These are phyloP conservation scores for Geococcyx californianus DNA, from an alignment of 2,113 vertebrate species.

Conservation along the genomic window DNA sequence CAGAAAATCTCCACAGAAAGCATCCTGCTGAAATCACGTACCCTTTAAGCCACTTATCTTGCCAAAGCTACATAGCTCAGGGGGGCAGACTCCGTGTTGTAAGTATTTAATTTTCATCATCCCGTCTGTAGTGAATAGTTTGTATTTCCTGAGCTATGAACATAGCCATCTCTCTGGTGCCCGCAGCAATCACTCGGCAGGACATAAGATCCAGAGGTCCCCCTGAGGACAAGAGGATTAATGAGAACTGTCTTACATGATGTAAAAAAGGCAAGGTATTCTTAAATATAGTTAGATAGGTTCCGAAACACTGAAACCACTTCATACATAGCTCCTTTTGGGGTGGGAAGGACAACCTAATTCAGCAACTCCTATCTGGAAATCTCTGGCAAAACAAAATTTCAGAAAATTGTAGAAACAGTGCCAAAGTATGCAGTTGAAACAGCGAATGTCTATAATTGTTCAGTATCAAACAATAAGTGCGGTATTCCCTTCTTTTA, in stretches of 20 bases:
- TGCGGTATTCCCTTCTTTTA: not conserved
- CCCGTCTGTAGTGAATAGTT: slow-evolving; percentile 80
- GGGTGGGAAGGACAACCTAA: not conserved
- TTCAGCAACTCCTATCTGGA: not conserved
- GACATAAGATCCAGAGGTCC: slow-evolving; percentile 89
- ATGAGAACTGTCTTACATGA: not conserved
- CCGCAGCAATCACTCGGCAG: slow-evolving; percentile 85
- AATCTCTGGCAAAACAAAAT: not conserved
- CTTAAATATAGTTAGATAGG: not conserved
- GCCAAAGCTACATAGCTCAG: not conserved
- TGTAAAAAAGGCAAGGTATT: not conserved
- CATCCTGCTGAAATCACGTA: not conserved
- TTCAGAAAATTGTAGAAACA: not conserved
- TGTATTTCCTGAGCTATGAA: slow-evolving; percentile 84
- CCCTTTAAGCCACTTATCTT: slow-evolving; percentile 17
- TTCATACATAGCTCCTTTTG: not conserved
- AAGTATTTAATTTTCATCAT: slow-evolving; percentile 70
- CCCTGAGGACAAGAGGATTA: slow-evolving; percentile 71
- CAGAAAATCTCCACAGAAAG: not conserved
- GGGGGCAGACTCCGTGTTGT: not conserved
- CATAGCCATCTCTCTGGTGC: slow-evolving; percentile 81
- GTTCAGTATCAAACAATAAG: not conserved
- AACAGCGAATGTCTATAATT: not conserved
- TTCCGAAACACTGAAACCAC: not conserved
- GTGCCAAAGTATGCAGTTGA: not conserved